Evolutionary conservation across 1,140 invertebrate species (phyloP).

Genomic region (Lepidurus arcticus): DNA sequence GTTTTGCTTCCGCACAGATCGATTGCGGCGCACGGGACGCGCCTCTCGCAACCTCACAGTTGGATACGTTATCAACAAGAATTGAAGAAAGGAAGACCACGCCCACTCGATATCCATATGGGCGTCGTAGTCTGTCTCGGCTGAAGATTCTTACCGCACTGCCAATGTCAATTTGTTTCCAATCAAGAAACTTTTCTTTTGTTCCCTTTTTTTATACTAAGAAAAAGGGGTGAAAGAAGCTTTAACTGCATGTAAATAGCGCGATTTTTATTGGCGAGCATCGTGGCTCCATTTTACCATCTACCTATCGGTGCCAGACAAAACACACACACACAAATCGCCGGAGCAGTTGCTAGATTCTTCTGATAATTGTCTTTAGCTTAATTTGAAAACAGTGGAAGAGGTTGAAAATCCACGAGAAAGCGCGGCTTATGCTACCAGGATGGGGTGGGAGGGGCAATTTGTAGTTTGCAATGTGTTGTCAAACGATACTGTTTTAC

Average conservation of each 20-base stretch:
- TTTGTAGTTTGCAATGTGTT: constrained; percentile 3
- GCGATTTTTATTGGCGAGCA: neutral
- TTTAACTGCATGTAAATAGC: neutral
- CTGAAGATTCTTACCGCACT: neutral
- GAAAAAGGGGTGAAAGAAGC: neutral
- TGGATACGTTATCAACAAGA: constrained; percentile 40
- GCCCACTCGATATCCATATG: constrained; percentile 21
- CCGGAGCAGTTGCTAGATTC: too few relatives aligned
- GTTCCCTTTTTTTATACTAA: too few relatives aligned
- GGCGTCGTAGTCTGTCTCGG: constrained; percentile 11
- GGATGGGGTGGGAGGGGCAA: neutral
- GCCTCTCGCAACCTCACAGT: constrained; percentile 45
- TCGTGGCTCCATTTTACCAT: neutral
- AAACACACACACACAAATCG: neutral
- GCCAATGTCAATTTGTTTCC: neutral
- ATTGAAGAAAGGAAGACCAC: constrained; percentile 23
- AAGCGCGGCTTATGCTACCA: neutral
- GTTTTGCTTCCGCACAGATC: constrained; percentile 41
- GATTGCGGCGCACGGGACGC: constrained; percentile 44
- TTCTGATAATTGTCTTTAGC: neutral
- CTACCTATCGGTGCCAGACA: neutral
- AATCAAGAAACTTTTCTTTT: neutral
- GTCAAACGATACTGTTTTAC: neutral
- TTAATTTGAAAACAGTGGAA: neutral
- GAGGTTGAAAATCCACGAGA: neutral